A percentile compares a stretch with the other conserved stretches of the same genome.
Conservation (phyloP, 1,140 invertebrate species). For the Leptinotarsa defecta region DNA sequence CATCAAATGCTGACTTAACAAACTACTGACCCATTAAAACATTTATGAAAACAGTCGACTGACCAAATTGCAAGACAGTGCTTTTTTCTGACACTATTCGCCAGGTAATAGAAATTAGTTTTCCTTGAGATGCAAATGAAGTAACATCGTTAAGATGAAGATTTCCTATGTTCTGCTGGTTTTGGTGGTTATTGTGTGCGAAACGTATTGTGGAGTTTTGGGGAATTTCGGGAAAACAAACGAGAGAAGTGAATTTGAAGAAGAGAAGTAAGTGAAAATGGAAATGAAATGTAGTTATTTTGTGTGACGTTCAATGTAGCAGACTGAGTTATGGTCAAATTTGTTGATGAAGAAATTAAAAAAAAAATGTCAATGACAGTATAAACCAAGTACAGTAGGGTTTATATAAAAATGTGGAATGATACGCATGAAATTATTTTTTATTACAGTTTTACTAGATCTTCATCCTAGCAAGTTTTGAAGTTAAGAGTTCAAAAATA, state of each 20-base stretch:
- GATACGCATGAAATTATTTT: no score
- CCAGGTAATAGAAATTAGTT: not conserved
- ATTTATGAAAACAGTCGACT: not conserved
- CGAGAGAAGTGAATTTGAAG: not conserved
- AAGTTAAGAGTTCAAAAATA: no score
- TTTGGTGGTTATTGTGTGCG: not conserved
- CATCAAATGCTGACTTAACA: conserved; percentile 1
- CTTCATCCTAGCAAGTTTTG: no score
- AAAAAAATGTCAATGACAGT: no score
- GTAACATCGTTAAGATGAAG: not conserved
- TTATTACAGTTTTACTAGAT: no score
- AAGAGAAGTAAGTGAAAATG: not conserved
- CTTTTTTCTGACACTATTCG: not conserved
- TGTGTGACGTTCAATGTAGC: no score
- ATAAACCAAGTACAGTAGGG: no score
- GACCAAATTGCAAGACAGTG: conserved; percentile 1
- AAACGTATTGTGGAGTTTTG: not conserved
- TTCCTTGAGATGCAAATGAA: not conserved
- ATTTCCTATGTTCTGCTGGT: not conserved
- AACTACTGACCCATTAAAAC: conserved; percentile 1
- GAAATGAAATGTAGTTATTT: not conserved
- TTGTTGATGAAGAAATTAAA: no score
- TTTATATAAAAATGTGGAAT: no score
- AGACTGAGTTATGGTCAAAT: no score
- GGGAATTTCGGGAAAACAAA: not conserved